Evolutionary conservation across 1,140 invertebrate genomes (phyloP).

Genomic region (Heliconius hermathena): DNA sequence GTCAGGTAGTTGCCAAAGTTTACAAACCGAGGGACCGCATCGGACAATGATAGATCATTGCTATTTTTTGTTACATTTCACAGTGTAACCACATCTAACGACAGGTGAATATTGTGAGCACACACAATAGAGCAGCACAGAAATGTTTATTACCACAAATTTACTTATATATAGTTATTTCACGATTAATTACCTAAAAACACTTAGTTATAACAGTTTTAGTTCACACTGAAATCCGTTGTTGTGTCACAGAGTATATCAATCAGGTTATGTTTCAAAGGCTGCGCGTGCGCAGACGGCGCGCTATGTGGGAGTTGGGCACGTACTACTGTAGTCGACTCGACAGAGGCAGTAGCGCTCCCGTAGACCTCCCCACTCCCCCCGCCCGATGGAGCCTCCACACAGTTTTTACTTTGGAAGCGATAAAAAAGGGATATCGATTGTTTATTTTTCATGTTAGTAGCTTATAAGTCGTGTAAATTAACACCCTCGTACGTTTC

Average conservation of each 20-base stretch:
- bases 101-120: constrained; percentile 70
- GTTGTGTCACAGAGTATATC: constrained; percentile 48
- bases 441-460: constrained; percentile 80
- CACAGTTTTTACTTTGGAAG: constrained; percentile 72
- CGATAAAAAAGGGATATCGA: constrained; percentile 77
- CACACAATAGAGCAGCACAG: constrained; percentile 70
- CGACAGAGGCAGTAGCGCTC: constrained; percentile 76
- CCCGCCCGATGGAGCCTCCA: constrained; percentile 64
- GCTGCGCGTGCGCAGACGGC: constrained; percentile 66
- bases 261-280: constrained; percentile 53
- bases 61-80: constrained; percentile 80
- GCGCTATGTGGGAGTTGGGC: constrained; percentile 67
- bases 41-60: constrained; percentile 65
- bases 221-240: constrained; percentile 73
- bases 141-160: background rate
- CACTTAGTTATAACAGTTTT: constrained; percentile 39
- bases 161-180: background rate
- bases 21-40: constrained; percentile 61
- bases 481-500: constrained; percentile 37
- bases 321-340: constrained; percentile 71
- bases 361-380: constrained; percentile 53
- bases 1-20: constrained; percentile 77
- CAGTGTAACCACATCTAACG: constrained; percentile 70
- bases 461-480: constrained; percentile 74
- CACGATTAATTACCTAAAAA: background rate